Evolutionary conservation across 2,797 vertebrate genomes (phyloP), one percentile per base, ranked within the genome.

Genomic region (Sphenodon punctatus): DNA sequence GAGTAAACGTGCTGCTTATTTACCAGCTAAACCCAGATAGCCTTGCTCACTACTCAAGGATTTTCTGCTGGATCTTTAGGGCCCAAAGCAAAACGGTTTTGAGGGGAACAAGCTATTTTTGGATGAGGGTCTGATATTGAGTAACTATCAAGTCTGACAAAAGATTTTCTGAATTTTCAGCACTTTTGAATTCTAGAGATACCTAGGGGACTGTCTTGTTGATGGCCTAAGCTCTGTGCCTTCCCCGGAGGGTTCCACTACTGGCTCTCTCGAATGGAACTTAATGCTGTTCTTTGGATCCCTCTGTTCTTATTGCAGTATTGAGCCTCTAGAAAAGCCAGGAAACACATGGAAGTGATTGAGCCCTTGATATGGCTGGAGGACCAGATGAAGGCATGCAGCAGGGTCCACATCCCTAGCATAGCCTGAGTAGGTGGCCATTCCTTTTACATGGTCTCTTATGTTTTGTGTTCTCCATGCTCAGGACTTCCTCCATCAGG

Each of bases 401-500:
- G 22, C 80, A 36, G 55, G 32, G 55, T 58, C 55, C 23, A 60
- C 68, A 51, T 84, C 15, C 46, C 39, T 73, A 78, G 88, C 48
- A 12, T 51, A 61, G 61, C 67, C 63, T 74, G 60, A 63, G 39
- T 79, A 32, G 59, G 53, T 84, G 72, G 53, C 58, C 71, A 23
- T 58, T 75, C 73, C 65, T 49, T 53, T 63, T 51, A 77, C 66
- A 34, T 87, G 48, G 80, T 81, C 60, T 88, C 65, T 75, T 89
- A 43, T 82, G 67, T 92, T 55, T 92, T 88, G 43, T 86, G 56
- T 92, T 89, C 82, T 90, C 45, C 69, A 7, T 34, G 67, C 88
- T 77, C 83, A 97, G 97, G 97, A 25, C 95, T 97, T 85, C 96
- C 96, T 61, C 96, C 96, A 2, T 96, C 96, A 72, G 98, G 97